Base-by-base conservation (phyloP, 2,113 vertebrate species). In the Carassius carassius region DNA sequence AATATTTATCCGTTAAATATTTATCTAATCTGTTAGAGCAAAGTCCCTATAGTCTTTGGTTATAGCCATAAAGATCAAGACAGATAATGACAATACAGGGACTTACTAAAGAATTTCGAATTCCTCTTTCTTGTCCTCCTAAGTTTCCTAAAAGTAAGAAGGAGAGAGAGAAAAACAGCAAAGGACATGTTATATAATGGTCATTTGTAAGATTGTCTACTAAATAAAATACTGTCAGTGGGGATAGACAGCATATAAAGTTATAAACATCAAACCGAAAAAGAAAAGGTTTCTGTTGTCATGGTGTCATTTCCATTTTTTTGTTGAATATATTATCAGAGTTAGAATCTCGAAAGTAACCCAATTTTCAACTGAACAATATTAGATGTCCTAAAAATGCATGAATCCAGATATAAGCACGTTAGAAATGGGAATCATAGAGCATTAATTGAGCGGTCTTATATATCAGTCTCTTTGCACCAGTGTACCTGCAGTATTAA, bases 21-120 rank as follows among this genome's bases (percentile, higher is more conserved):
- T 37, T 37, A 4, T 37, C 35, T 37, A 44, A 16, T 70, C 11
- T 11, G 19, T 49, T 51, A 54, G 0, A 51, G 51, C 14, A 54
- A 17, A 54, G 5, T 17, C 4, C 51, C 51, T 54, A 54, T 54
- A 5, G 14, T 54, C 51, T 17, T 54, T 54, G 51, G 51, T 54
- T 54, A 70, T 14, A 74, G 3, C 14, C 58, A 73, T 32, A 77
- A 58, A 29, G 44, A 32, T 77, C 5, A 35, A 8, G 21, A 21
- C 17, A 70, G 19, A 17, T 16, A 25, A 47, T 21, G 11, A 77
- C 21, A 76, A 54, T 1, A 1, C 6, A 83, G 23, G 19, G 23
- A 94, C 94, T 94, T 86, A 95, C 94, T 93, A 89, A 91, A 94
- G 86, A 90, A 92, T 86, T 63, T 94, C 0, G 94, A 94, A 74